phyloP scores from a whole-genome alignment of 2,888 invertebrate genomes.

The Tiliacea aurago region DNA sequence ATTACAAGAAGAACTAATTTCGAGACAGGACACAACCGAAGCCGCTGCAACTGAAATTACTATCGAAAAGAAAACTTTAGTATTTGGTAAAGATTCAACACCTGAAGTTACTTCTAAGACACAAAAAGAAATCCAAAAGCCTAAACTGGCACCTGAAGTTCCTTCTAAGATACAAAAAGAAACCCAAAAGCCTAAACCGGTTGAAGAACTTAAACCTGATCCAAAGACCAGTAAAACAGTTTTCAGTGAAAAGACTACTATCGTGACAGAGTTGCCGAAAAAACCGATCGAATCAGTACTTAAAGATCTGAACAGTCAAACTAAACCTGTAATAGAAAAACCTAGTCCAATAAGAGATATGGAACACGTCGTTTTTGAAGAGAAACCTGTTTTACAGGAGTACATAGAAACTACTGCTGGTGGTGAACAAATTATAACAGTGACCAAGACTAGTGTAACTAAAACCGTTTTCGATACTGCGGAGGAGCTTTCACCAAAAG shows the following conservation, averaged over 20 bases:
- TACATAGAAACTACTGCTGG: slow-evolving; percentile 69
- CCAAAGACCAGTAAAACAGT: slow-evolving; percentile 27
- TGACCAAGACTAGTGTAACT: slow-evolving; percentile 74
- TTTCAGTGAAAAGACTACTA: slow-evolving; percentile 33
- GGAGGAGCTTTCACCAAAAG: slow-evolving; percentile 50
- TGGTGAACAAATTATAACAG: slow-evolving; percentile 74
- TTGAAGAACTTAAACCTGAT: slow-evolving; percentile 22
- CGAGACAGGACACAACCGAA: slow-evolving; percentile 23
- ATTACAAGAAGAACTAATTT: slow-evolving; percentile 43
- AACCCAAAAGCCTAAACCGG: slow-evolving; percentile 15
- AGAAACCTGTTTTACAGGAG: slow-evolving; percentile 72
- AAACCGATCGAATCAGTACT: slow-evolving; percentile 25
- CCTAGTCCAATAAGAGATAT: slow-evolving; percentile 57
- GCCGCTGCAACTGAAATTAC: slow-evolving; percentile 38
- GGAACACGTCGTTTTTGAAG: slow-evolving; percentile 65
- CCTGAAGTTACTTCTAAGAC: slow-evolving; percentile 7
- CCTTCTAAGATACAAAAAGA: slow-evolving; percentile 21
- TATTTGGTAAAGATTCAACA: slow-evolving; percentile 48
- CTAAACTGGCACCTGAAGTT: slow-evolving; percentile 13
- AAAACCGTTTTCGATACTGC: slow-evolving; percentile 72
- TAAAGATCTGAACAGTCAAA: slow-evolving; percentile 30
- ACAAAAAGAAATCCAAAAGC: slow-evolving; percentile 28
- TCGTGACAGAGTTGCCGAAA: slow-evolving; percentile 30
- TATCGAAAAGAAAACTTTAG: slow-evolving; percentile 59
- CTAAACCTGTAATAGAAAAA: slow-evolving; percentile 45